These are phyloP conservation scores for Potamarius usumacintae DNA, from an alignment of 2,113 vertebrate genomes.

Conservation along the genomic window DNA sequence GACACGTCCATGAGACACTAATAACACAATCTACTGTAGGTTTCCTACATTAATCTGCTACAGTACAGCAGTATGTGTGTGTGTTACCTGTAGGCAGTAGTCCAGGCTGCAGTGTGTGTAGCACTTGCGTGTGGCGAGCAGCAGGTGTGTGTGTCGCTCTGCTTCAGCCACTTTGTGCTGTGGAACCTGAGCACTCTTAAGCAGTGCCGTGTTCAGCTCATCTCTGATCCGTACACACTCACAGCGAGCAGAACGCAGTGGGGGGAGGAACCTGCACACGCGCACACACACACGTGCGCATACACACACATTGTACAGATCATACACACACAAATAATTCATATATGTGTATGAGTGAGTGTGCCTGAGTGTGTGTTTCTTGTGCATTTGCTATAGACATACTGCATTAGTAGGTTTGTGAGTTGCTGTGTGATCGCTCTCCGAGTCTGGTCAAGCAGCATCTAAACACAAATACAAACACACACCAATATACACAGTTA, in stretches of 20 bases:
- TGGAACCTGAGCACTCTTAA: constrained; percentile 69
- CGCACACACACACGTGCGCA: not conserved
- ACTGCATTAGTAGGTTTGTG: constrained; percentile 70
- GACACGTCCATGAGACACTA: not conserved
- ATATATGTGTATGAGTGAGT: not conserved
- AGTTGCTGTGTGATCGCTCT: constrained; percentile 75
- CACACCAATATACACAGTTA: not conserved
- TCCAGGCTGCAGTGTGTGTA: constrained; percentile 76
- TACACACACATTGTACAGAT: not conserved
- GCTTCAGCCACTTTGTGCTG: constrained; percentile 65
- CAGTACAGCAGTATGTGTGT: constrained; percentile 47
- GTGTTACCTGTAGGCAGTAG: constrained; percentile 73
- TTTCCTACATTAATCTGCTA: not conserved
- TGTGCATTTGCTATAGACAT: constrained; percentile 27
- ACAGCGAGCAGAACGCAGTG: constrained; percentile 65
- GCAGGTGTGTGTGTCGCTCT: constrained; percentile 69
- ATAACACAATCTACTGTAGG: not conserved
- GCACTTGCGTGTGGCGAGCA: constrained; percentile 74
- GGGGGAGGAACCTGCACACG: constrained; percentile 67
- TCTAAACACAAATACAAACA: constrained; percentile 57
- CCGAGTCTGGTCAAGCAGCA: constrained; percentile 76
- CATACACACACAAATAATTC: not conserved
- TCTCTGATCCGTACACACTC: constrained; percentile 73
- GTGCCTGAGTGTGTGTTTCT: not conserved
- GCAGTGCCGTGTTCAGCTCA: constrained; percentile 65